Base-by-base conservation (phyloP, 2,113 vertebrate species). In the Cervus canadensis region DNA sequence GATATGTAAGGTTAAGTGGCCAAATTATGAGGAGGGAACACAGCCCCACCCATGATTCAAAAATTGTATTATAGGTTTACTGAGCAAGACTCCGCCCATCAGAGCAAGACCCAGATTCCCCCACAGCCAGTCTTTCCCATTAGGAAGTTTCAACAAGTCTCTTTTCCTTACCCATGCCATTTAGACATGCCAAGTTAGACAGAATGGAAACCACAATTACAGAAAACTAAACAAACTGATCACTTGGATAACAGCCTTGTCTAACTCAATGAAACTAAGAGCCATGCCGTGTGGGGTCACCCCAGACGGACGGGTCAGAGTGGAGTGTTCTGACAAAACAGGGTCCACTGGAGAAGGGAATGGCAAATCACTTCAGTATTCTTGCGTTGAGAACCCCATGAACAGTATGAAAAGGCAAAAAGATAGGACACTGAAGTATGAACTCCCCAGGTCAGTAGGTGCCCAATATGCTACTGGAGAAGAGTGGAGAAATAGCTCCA, bases 51-150 rank as follows among this genome's bases (percentile, higher is more conserved):
- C 10, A 12, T 71, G 19, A 40, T 23, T 12, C 40, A n/a, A 23
- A 71, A 71, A 40, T 71, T 21, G n/a, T n/a, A 71, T 36, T 40
- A 9, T 15, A 71, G 67, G 36, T 71, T 23, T 40, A 40, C 67
- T 71, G 9, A 71, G 67, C 5, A 40, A 71, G 19, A 19, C n/a
- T 71, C n/a, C 1, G 0, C 19, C 67, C 19, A 23, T 40, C 10
- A 71, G 67, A 40, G n/a, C 19, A 71, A 71, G 67, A 71, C n/a
- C 9, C 67, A 40, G 19, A 40, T 71, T 40, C n/a, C 67, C n/a
- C 5, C 9, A 36, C 64, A 67, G n/a, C n/a, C 36, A 67, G 64
- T 67, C n/a, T 8, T 9, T 67, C 64, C n/a, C 64, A 67, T 36
- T 17, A 67, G 64, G 17, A 67, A 21, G 17, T 9, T 67, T 67